Evolutionary conservation across 2,888 invertebrate genomes (phyloP), one percentile per base, ranked within the genome.

Genomic region (Petrolisthes manimaculis): DNA sequence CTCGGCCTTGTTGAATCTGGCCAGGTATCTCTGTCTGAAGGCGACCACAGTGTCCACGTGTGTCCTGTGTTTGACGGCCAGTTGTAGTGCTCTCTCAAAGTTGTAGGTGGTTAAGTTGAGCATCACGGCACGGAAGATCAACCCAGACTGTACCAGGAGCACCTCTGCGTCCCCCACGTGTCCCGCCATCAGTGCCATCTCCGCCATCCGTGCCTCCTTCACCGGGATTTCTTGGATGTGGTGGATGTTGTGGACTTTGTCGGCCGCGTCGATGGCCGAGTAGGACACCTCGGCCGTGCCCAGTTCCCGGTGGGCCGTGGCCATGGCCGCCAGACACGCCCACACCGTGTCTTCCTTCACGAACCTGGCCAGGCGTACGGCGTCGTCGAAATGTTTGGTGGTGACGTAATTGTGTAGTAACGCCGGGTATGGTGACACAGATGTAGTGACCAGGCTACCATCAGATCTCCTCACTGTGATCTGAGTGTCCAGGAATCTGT

Each of bases 251-350:
- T 95, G 95, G 1, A 97, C 97, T 95, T 97, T 97, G 92, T 97
- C 96, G 88, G 95, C 96, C 93, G 97, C 96, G 92, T 96, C 95
- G n/a, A 98, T 96, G 12, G 97, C 96, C 9, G 98, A 97, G 93
- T 97, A 99, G 0, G 98, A 97, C 92, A 98, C 97, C 94, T 99
- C 99, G 21, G 99, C 98, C 6, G 97, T 96, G 89, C 96, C 95
- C 85, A 98, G 93, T 92, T 98, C 96, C 92, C 96, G 96, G 90
- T 96, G 95, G 91, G 97, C 96, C 88, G 97, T 96, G 0, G 99
- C 96, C 93, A 98, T 94, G 0, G 97, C 97, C 0, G 99, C 99
- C 91, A 99, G 94, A 91, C 97, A 97, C 0, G 98, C 97, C 99
- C 99, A 99, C 21, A 98, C 93, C n/a, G 92, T 91, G 80, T 92